Evolutionary conservation across 2,888 invertebrate genomes (phyloP).

Genomic region (Sphaerophoria rueppellii): DNA sequence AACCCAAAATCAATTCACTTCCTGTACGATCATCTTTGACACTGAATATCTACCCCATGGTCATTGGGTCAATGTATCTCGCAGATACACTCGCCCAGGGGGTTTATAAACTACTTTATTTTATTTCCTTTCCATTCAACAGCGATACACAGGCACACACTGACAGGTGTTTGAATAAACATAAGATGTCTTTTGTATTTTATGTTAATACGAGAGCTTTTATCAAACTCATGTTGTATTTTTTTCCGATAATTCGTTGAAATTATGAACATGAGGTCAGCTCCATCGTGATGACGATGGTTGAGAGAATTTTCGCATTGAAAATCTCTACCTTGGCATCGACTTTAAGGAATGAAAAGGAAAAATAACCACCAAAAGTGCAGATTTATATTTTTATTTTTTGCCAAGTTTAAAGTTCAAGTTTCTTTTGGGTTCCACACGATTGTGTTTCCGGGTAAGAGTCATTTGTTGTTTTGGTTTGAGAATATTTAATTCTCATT

Average conservation of each 20-base stretch:
- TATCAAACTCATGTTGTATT: slow-evolving; percentile 8
- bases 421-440: background rate
- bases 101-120: slow-evolving; percentile 1
- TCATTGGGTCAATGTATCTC: slow-evolving; percentile 64
- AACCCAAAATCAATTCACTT: slow-evolving; percentile 33
- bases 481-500: background rate
- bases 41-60: slow-evolving; percentile 47
- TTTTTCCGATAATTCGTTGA: slow-evolving; percentile 1
- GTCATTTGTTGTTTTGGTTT: background rate
- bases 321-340: background rate
- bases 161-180: slow-evolving; percentile 6
- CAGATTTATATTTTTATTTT: background rate
- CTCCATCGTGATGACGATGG: background rate
- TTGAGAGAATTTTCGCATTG: slow-evolving; percentile 19
- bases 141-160: background rate
- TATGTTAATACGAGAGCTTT: slow-evolving; percentile 23
- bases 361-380: slow-evolving; percentile 4
- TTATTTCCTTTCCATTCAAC: slow-evolving; percentile 55
- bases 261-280: slow-evolving; percentile 3
- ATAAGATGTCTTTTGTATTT: slow-evolving; percentile 7
- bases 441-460: slow-evolving; percentile 8
- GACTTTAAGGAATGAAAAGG: background rate
- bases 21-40: slow-evolving; percentile 54
- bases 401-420: slow-evolving; percentile 28
- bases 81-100: slow-evolving; percentile 28